Evolutionary conservation across 2,113 vertebrate genomes (phyloP).

Genomic region (Syngnathoides biaculeatus): DNA sequence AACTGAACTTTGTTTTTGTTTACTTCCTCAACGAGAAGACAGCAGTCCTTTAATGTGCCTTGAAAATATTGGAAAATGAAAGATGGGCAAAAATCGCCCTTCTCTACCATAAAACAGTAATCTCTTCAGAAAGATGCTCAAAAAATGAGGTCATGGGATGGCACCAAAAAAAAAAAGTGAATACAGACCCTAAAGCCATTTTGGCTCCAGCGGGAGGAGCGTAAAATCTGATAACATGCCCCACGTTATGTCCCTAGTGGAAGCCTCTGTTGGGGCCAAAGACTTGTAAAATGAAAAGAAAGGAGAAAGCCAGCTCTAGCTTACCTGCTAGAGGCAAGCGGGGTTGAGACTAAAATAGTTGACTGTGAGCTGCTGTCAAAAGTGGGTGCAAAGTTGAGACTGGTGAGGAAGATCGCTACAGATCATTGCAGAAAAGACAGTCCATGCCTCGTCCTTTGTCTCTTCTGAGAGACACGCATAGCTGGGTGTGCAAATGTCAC

Average conservation of each 20-base stretch:
- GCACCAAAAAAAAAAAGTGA: not conserved
- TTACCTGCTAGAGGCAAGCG: conserved; percentile 3
- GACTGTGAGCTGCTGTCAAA: not conserved
- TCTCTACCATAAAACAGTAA: not conserved
- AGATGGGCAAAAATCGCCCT: not conserved
- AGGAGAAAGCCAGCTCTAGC: not conserved
- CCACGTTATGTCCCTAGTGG: conserved; percentile 1
- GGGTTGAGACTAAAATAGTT: not conserved
- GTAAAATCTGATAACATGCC: conserved; percentile 9
- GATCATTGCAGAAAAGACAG: conserved; percentile 39
- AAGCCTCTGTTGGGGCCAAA: conserved; percentile 1
- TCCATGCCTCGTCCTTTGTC: conserved; percentile 28
- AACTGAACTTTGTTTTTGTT: no score
- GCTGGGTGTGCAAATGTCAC: conserved; percentile 13
- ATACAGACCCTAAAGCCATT: conserved; percentile 8
- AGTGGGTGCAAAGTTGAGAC: not conserved
- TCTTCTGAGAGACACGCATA: conserved; percentile 26
- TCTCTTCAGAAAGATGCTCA: not conserved
- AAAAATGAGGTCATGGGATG: conserved; percentile 5
- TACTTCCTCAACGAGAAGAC: no score
- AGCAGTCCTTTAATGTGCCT: not conserved
- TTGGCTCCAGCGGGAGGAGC: conserved; percentile 1
- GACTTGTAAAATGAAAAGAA: not conserved
- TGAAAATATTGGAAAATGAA: not conserved
- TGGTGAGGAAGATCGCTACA: not conserved